These are phyloP conservation scores for Epirrhoe alternata DNA, from an alignment of 2,888 invertebrate genomes.

Conservation along the genomic window DNA sequence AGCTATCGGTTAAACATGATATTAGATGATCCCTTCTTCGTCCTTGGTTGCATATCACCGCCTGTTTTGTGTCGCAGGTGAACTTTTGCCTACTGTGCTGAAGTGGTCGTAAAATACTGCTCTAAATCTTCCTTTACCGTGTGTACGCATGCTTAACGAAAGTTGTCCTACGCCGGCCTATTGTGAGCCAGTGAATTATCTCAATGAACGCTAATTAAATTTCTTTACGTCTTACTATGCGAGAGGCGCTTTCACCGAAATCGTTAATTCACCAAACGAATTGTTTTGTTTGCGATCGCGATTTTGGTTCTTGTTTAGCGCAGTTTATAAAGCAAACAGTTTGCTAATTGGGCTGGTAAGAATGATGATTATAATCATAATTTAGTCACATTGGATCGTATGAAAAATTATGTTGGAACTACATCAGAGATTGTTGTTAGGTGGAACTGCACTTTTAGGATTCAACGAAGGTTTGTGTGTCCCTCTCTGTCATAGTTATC, in stretches of 20 bases:
- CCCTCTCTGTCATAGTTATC: too few species aligned
- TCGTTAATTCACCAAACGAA: constrained; percentile 65
- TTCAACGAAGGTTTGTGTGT: too few species aligned
- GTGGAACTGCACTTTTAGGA: too few species aligned
- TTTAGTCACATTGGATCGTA: background rate
- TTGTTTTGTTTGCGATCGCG: constrained; percentile 64
- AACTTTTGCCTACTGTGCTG: too few species aligned
- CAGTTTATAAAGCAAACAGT: constrained; percentile 11
- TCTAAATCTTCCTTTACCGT: constrained; percentile 34
- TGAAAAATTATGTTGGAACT: too few species aligned
- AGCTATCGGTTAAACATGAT: too few species aligned
- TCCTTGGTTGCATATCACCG: too few species aligned
- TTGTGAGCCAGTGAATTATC: constrained; percentile 76
- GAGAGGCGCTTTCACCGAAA: constrained; percentile 57
- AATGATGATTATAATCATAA: background rate
- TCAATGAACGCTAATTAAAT: constrained; percentile 78
- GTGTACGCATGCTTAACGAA: constrained; percentile 56
- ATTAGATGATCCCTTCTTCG: too few species aligned
- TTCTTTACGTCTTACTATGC: constrained; percentile 72
- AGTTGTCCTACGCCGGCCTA: constrained; percentile 69
- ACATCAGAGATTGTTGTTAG: too few species aligned
- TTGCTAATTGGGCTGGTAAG: constrained; percentile 6
- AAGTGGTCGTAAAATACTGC: background rate
- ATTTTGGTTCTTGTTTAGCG: constrained; percentile 36
- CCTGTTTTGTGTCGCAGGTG: too few species aligned